Percentiles rank a stretch among this genome's conserved stretches.
Conservation (phyloP, 1,140 invertebrate genomes). For the Pissodes strobi region DNA sequence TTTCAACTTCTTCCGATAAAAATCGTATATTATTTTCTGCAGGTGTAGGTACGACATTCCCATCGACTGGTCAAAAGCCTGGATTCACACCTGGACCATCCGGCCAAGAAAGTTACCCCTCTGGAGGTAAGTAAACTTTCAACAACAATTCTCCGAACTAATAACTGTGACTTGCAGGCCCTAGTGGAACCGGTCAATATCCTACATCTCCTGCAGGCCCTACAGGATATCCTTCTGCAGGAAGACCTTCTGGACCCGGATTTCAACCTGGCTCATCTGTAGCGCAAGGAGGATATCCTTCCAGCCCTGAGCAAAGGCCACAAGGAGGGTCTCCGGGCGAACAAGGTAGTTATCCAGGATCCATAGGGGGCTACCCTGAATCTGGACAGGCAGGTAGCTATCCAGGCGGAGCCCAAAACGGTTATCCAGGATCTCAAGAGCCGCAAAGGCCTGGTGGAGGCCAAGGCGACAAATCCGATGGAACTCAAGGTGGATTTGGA, state of each 20-base stretch:
- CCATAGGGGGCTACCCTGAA: slow-evolving; percentile 5
- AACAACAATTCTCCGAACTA: no score
- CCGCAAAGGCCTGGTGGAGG: slow-evolving; percentile 41
- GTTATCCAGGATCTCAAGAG: slow-evolving; percentile 40
- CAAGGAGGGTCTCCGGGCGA: background rate
- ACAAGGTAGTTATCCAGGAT: background rate
- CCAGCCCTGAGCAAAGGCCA: background rate
- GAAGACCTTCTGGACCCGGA: slow-evolving; percentile 36
- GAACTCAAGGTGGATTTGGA: slow-evolving; percentile 29
- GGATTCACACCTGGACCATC: no score
- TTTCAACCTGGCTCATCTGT: slow-evolving; percentile 27
- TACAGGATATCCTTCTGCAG: slow-evolving; percentile 29
- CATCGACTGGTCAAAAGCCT: slow-evolving; percentile 6
- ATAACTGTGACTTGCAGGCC: no score
- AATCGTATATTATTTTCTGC: background rate
- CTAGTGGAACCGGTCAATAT: no score
- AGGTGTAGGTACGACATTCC: background rate
- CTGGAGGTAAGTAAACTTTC: no score
- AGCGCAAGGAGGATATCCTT: background rate
- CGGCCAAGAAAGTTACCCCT: no score
- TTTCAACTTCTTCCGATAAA: background rate
- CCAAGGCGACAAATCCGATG: slow-evolving; percentile 31
- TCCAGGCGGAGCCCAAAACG: slow-evolving; percentile 20
- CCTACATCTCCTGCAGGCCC: slow-evolving; percentile 19
- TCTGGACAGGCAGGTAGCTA: slow-evolving; percentile 21